A percentile compares a stretch with the other conserved stretches of the same genome.
These are phyloP conservation scores for Lycopodina hypogea DNA, from an alignment of 37 sponge, comb jelly and placozoan species.

Conservation along the genomic window DNA sequence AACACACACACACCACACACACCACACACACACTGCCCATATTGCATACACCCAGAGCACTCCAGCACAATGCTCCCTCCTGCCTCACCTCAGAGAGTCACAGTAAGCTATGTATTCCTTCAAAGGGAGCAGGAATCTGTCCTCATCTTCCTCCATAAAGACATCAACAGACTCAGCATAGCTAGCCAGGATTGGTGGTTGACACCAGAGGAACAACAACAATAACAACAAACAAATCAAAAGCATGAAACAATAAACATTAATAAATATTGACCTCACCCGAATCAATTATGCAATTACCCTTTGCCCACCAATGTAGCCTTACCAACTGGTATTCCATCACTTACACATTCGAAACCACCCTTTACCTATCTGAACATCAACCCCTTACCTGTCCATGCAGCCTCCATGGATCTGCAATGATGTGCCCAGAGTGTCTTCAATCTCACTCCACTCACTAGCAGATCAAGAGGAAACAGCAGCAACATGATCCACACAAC, in stretches of 20 bases:
- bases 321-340: too few relatives aligned
- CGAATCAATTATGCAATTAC: too few relatives aligned
- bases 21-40: not conserved
- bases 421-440: constrained; percentile 45
- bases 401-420: constrained; percentile 64
- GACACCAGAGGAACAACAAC: too few relatives aligned
- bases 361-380: too few relatives aligned
- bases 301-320: too few relatives aligned
- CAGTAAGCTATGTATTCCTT: constrained; percentile 76
- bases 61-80: too few relatives aligned
- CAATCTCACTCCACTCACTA: constrained; percentile 57
- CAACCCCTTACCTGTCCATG: constrained; percentile 54
- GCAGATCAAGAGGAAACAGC: not conserved
- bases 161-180: constrained; percentile 60
- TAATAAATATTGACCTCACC: too few relatives aligned
- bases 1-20: not conserved
- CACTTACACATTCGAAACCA: too few relatives aligned
- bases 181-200: constrained; percentile 5
- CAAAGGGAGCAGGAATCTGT: constrained; percentile 55
- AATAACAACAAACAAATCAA: too few relatives aligned
- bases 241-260: not conserved
- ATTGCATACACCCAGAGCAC: not conserved
- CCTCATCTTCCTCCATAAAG: constrained; percentile 69
- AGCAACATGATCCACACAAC: too few relatives aligned
- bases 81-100: constrained; percentile 59